A percentile compares a stretch with the other conserved stretches of the same genome.
These are phyloP conservation scores for Drosophila auraria DNA, from an alignment of 1,140 invertebrate genomes.

Conservation along the genomic window DNA sequence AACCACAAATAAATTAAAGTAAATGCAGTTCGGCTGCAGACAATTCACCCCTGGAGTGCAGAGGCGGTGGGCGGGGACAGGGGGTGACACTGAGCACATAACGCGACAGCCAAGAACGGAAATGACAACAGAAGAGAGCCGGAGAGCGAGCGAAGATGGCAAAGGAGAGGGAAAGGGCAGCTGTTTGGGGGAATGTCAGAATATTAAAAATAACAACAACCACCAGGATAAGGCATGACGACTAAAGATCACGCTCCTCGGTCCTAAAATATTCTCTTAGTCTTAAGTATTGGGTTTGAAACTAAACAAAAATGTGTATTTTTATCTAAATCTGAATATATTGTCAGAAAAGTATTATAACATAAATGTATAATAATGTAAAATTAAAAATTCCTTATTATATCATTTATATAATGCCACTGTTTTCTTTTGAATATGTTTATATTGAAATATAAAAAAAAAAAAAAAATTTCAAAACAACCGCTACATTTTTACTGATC, in stretches of 20 bases:
- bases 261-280: neutral
- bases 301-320: neutral
- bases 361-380: too few species aligned
- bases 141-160: conserved; percentile 4
- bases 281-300: too few species aligned
- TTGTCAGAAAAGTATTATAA: too few species aligned
- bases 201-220: conserved; percentile 65
- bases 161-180: conserved; percentile 41
- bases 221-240: conserved; percentile 12
- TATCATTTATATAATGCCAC: neutral
- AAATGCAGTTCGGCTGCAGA: conserved; percentile 44
- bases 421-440: too few species aligned
- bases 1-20: conserved; percentile 62
- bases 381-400: too few species aligned
- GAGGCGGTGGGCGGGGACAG: neutral
- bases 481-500: too few species aligned
- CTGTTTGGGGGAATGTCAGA: conserved; percentile 47
- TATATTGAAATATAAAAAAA: too few species aligned
- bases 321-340: neutral
- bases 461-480: too few species aligned
- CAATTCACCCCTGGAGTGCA: conserved; percentile 53
- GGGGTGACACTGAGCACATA: conserved; percentile 9
- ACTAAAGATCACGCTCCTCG: conserved; percentile 20
- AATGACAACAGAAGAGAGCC: conserved; percentile 56
- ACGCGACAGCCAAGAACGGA: conserved; percentile 54